Evolutionary conservation across 2,888 invertebrate species (phyloP).

Genomic region (Andrena camellia): DNA sequence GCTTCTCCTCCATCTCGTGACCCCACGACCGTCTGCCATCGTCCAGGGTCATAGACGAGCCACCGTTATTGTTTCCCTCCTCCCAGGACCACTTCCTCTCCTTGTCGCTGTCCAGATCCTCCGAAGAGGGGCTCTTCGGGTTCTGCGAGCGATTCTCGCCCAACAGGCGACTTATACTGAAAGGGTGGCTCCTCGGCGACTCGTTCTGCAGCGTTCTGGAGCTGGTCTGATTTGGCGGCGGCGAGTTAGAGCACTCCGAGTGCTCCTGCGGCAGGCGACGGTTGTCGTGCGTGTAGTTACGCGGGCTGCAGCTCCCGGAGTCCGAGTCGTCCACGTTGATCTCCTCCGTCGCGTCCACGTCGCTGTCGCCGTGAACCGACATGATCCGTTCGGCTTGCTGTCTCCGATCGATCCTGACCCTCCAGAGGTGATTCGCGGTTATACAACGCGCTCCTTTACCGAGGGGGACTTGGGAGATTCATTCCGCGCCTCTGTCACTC

Average conservation of each 20-base stretch:
- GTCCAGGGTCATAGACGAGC: constrained; percentile 74
- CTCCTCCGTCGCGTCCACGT: constrained; percentile 83
- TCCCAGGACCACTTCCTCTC: constrained; percentile 80
- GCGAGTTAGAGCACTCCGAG: constrained; percentile 79
- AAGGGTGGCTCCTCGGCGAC: constrained; percentile 82
- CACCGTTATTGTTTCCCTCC: constrained; percentile 78
- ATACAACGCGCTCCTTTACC: neutral
- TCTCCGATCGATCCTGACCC: neutral
- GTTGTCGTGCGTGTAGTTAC: constrained; percentile 72
- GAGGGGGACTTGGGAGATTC: neutral
- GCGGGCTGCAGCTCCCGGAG: constrained; percentile 80
- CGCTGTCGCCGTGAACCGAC: constrained; percentile 82
- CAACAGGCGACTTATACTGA: constrained; percentile 83
- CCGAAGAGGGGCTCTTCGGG: constrained; percentile 78
- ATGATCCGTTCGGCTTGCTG: constrained; percentile 60
- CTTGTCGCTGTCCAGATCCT: constrained; percentile 81
- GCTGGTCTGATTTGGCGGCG: constrained; percentile 74
- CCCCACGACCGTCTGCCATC: constrained; percentile 82
- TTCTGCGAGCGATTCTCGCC: constrained; percentile 78
- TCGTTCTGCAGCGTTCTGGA: constrained; percentile 77
- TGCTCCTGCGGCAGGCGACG: constrained; percentile 63
- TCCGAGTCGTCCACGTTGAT: constrained; percentile 84
- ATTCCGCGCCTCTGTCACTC: constrained; percentile 14
- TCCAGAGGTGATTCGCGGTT: neutral
- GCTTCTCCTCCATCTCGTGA: constrained; percentile 79